Percentiles rank a stretch among this genome's conserved stretches.
Evolutionary conservation across 2,113 vertebrate species (phyloP).

Genomic region (Chaenogobius annularis): DNA sequence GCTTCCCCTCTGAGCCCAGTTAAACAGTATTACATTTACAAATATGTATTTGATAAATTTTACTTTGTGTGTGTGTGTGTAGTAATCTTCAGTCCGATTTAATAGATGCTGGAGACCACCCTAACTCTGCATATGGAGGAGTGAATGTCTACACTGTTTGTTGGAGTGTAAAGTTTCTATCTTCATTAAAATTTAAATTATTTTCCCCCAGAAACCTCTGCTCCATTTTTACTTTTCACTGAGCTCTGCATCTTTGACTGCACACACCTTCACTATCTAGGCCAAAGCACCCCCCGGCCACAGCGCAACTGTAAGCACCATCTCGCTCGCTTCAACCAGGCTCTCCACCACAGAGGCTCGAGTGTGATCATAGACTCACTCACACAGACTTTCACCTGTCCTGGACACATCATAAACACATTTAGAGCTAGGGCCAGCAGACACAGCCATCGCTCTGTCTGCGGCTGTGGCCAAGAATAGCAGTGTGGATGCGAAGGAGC

Average conservation of each 20-base stretch:
- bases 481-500: conserved; percentile 1
- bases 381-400: conserved; percentile 8
- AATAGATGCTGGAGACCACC: conserved; percentile 1
- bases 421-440: conserved; percentile 25
- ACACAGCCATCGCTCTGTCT: conserved; percentile 41
- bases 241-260: conserved; percentile 52
- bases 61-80: neutral
- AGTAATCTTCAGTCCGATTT: conserved; percentile 2
- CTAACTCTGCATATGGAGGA: conserved; percentile 10
- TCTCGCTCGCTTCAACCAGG: conserved; percentile 30
- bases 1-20: neutral
- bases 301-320: conserved; percentile 31
- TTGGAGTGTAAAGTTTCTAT: conserved; percentile 53
- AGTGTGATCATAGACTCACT: neutral
- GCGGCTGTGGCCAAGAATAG: conserved; percentile 53
- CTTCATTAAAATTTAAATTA: conserved; percentile 65
- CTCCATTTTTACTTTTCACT: conserved; percentile 64
- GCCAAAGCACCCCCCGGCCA: conserved; percentile 57
- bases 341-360: neutral
- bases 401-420: neutral
- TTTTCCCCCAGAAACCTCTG: conserved; percentile 60
- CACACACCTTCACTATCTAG: conserved; percentile 66
- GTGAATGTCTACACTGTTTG: conserved; percentile 29
- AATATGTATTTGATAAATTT: neutral
- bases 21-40: neutral